Base-by-base conservation (phyloP, 2,888 invertebrate species). In the Ecdyonurus torrentis region DNA sequence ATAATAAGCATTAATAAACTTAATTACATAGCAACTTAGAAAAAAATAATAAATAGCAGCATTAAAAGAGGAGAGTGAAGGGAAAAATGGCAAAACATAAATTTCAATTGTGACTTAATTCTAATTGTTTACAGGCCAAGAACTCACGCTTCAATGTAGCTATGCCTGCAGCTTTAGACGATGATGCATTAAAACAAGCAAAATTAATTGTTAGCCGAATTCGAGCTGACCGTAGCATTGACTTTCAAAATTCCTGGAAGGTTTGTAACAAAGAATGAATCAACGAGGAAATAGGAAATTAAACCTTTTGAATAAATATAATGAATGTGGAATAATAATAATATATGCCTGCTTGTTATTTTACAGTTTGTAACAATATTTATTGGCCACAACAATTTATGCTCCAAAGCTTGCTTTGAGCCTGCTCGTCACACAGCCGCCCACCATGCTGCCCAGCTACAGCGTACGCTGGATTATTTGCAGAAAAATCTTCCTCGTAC, bases 351-450 rank as follows among this genome's bases (percentile, higher is more conserved):
- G 22, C 24, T 24, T n/a, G 23, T 52, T 1, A 7, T 63, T 25
- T 63, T 66, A n/a, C 69, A 77, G 77, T 67, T 77, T 80, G 75
- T 88, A 60, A 87, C 88, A 0, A 77, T 89, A 59, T 82, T 87
- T 72, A 84, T 87, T 66, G 87, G 87, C 0, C 86, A 86, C 65
- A 87, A 87, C 71, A 86, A 87, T 72, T 78, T 87, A 59, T 87
- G 87, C 70, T 86, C 86, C 0, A 85, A 83, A 0, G 84, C 86
- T 65, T 87, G 87, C 70, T 81, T 77, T 66, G 77, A 82, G 64
- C 78, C 77, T 52, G 79, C 79, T 0, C 76, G 78, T 20, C 76
- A 80, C 19, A 52, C 63, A 18, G 59, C 59, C 7, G 59, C 52
- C 18, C 81, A 71, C 53, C 83, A 83, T 67, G 76, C 75, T 60